Evolutionary conservation across 2,113 vertebrate species (phyloP).

Genomic region (Philantomba maxwellii): DNA sequence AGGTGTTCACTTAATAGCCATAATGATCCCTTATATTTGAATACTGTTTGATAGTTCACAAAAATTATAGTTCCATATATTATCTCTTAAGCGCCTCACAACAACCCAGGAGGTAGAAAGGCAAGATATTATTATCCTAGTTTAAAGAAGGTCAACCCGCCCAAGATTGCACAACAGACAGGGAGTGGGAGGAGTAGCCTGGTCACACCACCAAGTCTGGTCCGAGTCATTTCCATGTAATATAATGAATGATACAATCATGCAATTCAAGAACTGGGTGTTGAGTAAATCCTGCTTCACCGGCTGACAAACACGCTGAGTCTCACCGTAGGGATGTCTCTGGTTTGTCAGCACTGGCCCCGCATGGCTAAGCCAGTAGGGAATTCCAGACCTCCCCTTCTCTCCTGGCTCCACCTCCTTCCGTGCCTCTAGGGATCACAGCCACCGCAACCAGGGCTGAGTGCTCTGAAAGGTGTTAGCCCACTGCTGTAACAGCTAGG

Average conservation of each 20-base stretch:
- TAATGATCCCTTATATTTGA: neutral
- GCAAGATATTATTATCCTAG: conserved; percentile 22
- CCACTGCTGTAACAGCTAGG: neutral
- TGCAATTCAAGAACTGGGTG: neutral
- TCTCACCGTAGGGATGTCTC: neutral
- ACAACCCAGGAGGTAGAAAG: neutral
- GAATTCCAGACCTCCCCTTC: neutral
- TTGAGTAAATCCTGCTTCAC: neutral
- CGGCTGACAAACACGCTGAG: neutral
- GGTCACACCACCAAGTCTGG: conserved; percentile 24
- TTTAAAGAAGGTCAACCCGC: neutral
- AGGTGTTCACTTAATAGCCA: neutral
- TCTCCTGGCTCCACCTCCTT: neutral
- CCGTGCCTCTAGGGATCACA: neutral
- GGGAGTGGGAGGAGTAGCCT: neutral
- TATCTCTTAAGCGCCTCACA: neutral
- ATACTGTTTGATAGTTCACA: neutral
- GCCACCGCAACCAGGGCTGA: neutral
- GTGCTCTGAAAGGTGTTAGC: neutral
- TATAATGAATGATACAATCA: neutral
- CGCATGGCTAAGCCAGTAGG: rapidly evolving
- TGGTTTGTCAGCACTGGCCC: neutral
- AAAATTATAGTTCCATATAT: conserved; percentile 18
- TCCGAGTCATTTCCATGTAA: neutral
- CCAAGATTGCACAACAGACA: conserved; percentile 25